These are phyloP conservation scores for Atherinosoma microstoma DNA, from an alignment of 2,797 vertebrate genomes.

Conservation along the genomic window DNA sequence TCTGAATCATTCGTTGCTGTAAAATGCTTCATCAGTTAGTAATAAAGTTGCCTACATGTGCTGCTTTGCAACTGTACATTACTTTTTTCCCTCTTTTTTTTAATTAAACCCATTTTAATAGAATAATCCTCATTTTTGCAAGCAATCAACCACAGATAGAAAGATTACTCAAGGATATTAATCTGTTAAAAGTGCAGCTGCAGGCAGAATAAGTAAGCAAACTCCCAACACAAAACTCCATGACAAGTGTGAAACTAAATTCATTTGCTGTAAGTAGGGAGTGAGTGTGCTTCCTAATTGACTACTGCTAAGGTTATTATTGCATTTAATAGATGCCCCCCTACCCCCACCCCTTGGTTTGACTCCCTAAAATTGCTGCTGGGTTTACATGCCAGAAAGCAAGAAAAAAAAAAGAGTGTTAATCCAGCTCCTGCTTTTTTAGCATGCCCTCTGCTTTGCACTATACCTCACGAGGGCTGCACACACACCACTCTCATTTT, in stretches of 20 bases:
- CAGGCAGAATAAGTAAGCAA: constrained; percentile 27
- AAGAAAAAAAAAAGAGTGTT: constrained; percentile 6
- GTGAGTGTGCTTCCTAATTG: constrained; percentile 17
- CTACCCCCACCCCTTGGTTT: constrained; percentile 1
- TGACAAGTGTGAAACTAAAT: constrained; percentile 20
- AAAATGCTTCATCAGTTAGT: constrained; percentile 42
- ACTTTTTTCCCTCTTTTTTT: constrained; percentile 25
- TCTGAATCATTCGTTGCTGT: constrained; percentile 19
- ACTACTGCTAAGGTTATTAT: constrained; percentile 62
- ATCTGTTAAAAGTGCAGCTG: constrained; percentile 44
- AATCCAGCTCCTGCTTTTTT: constrained; percentile 58
- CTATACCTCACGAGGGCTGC: constrained; percentile 58
- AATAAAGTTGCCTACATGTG: constrained; percentile 34
- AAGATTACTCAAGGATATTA: constrained; percentile 19
- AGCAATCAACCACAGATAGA: constrained; percentile 51
- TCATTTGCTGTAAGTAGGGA: constrained; percentile 26
- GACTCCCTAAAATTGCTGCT: constrained; percentile 42
- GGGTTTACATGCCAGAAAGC: constrained; percentile 53
- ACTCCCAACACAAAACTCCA: constrained; percentile 19
- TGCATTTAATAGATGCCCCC: constrained; percentile 56
- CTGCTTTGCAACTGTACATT: constrained; percentile 36
- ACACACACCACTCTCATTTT: constrained; percentile 60
- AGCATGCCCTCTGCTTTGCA: constrained; percentile 43
- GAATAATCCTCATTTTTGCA: constrained; percentile 38
- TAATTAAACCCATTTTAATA: constrained; percentile 59